phyloP scores from a whole-genome alignment of 2,113 vertebrate genomes.

The Turdus rufiventris region DNA sequence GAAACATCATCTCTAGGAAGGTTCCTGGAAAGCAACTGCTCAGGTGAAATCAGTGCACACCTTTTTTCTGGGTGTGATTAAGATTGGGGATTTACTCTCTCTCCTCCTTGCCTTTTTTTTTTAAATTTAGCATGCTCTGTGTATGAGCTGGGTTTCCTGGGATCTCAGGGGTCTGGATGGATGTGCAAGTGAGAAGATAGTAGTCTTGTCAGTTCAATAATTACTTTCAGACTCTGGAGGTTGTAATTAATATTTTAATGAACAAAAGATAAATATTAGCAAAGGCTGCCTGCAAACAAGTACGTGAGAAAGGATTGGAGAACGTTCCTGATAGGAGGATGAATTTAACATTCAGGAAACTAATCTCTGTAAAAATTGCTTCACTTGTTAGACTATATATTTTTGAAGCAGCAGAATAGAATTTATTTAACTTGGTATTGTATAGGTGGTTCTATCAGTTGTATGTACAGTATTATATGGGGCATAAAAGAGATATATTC shows the following conservation, averaged over 20 bases:
- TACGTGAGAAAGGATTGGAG: background rate
- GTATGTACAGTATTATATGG: background rate
- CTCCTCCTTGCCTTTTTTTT: rapidly evolving
- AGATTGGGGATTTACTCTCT: background rate
- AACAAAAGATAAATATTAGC: background rate
- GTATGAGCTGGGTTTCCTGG: rapidly evolving
- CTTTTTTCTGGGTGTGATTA: background rate
- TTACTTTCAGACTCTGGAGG: background rate
- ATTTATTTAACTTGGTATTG: background rate
- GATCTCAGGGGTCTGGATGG: background rate
- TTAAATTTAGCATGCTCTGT: background rate
- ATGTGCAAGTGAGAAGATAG: background rate
- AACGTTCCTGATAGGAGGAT: background rate
- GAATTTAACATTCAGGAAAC: background rate
- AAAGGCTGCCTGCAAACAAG: background rate
- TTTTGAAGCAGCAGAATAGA: background rate
- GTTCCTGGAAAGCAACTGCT: background rate
- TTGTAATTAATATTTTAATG: background rate
- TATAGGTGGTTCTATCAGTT: background rate
- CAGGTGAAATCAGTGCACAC: background rate
- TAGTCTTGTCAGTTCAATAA: background rate
- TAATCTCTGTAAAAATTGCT: background rate
- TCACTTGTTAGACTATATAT: background rate
- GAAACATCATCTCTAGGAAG: background rate
- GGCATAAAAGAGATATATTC: background rate